These are phyloP conservation scores for Aldabrachelys gigantea DNA, from an alignment of 2,113 vertebrate genomes.

Conservation along the genomic window DNA sequence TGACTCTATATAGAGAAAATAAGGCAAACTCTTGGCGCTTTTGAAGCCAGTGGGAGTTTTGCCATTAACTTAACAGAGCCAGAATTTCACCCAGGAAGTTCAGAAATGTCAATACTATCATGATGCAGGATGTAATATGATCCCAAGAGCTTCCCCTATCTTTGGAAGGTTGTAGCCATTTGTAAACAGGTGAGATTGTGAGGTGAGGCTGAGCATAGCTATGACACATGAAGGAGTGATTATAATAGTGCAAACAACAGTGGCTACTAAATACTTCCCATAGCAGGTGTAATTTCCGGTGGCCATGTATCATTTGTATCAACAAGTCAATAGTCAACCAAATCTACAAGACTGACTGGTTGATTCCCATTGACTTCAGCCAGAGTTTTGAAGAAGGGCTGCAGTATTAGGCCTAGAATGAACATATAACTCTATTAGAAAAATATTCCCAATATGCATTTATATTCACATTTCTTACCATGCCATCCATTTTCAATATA, in stretches of 20 bases:
- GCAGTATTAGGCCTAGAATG: not conserved
- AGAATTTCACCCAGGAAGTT: not conserved
- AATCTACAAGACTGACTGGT: not conserved
- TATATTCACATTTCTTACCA: not conserved
- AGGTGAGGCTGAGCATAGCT: not conserved
- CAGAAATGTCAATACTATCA: not conserved
- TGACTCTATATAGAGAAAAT: not conserved
- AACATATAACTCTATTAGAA: not conserved
- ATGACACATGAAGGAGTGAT: not conserved
- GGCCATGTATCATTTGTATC: not conserved
- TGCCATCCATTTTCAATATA: not conserved
- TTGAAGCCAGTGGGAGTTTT: not conserved
- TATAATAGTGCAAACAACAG: fast-evolving
- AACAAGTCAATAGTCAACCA: not conserved
- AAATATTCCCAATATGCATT: not conserved
- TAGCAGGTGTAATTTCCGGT: not conserved
- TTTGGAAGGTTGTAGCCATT: not conserved
- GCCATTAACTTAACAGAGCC: not conserved
- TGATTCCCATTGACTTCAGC: not conserved
- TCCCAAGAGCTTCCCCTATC: not conserved
- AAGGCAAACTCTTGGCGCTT: not conserved
- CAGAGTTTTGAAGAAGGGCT: not conserved
- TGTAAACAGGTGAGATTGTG: not conserved
- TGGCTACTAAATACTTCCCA: not conserved
- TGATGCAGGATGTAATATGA: not conserved